A percentile compares a stretch with the other conserved stretches of the same genome.
phyloP scores from a whole-genome alignment of 2,797 vertebrate genomes.

The Phalanger gymnotis region DNA sequence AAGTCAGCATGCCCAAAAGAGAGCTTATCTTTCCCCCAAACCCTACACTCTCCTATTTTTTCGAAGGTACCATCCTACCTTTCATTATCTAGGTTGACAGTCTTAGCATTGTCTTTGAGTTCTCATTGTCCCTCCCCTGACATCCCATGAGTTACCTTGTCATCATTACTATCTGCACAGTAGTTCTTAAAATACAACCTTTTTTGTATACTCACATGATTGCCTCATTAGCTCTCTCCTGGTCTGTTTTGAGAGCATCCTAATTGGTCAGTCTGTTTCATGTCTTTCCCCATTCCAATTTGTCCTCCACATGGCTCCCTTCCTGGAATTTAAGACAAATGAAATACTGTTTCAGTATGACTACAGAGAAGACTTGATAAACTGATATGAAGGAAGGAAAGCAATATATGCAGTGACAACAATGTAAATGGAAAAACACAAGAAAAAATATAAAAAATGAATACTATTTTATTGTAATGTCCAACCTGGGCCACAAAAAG shows the following conservation, averaged over 20 bases:
- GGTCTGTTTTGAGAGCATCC: background rate
- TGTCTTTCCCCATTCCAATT: background rate
- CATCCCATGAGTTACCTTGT: background rate
- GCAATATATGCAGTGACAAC: background rate
- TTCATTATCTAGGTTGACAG: background rate
- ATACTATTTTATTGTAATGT: background rate
- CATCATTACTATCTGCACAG: background rate
- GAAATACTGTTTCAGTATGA: background rate
- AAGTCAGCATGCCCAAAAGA: background rate
- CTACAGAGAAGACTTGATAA: background rate
- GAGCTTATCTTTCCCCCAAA: background rate
- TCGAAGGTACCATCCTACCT: background rate
- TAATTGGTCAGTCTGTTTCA: background rate
- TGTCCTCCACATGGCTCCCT: background rate
- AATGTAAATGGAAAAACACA: background rate
- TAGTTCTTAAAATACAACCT: background rate
- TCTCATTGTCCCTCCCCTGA: background rate
- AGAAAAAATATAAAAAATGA: background rate
- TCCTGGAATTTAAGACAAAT: background rate
- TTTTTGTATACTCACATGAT: background rate
- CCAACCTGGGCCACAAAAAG: background rate
- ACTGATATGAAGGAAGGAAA: background rate
- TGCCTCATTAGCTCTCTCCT: background rate
- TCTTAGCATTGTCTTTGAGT: background rate
- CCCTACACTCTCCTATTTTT: background rate